Evolutionary conservation across 2,888 invertebrate species (phyloP), one percentile per base, ranked within the genome.

Genomic region (Cloeon dipterum): DNA sequence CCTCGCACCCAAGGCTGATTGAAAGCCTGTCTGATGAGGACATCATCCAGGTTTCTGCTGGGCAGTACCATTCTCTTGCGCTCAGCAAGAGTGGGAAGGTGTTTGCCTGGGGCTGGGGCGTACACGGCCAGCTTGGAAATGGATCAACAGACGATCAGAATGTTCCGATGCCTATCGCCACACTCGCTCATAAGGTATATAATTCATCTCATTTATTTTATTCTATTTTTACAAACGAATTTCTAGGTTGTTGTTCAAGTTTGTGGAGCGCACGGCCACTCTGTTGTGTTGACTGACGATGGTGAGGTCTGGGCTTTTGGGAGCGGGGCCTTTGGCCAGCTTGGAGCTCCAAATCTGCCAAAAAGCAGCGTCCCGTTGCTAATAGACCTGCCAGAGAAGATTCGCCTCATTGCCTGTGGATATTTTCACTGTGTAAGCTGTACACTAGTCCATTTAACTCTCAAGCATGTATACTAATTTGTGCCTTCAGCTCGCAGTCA

Each of bases 21-120:
- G 59, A 64, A 18, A 52, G 57, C 1, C 54, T 70, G 20, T 65
- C 71, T 44, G 58, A 66, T 32, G 69, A 74, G 49, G 68, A 70
- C 34, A 65, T 85, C 19, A 58, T 70, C 0, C 61, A 70, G 39
- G 60, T 88, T 1, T 68, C 74, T 35, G 79, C 85, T 39, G 91
- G 91, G 0, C 88, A 89, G 52, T 91, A 89, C 57, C 93, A 93
- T 55, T 77, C 77, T 2, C 68, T 86, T 41, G 86, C 81, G 1
- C 57, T 88, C 2, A 76, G 83, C 19, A 65, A 66, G 2, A 69
- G 74, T 45, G 85, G 85, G 5, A 44, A 47, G 48, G 69, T 89
- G 1, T 91, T 76, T 51, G 79, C 77, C 2, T 93, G 91, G 89
- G 93, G 93, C 18, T 93, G 93, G 91, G 89, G 86, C 18, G 76